Base-by-base conservation (phyloP, 1,140 invertebrate genomes). In the Bombus breviceps region DNA sequence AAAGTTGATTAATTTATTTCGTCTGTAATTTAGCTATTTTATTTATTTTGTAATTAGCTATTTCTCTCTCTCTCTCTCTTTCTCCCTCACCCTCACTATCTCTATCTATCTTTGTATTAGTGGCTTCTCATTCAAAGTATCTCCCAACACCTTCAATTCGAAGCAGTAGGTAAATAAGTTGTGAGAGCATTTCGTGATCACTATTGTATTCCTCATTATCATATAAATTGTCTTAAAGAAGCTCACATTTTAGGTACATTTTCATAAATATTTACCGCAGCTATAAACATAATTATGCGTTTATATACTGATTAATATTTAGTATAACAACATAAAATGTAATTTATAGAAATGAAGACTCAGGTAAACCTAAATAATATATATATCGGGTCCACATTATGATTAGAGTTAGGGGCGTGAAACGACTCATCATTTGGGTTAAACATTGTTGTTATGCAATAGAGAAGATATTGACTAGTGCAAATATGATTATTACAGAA, bases 141-240 rank as follows among this genome's bases (percentile, higher is more conserved):
- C n/a, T 41, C 59, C n/a, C 25, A 25, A 32, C 28, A 25, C 47
- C 13, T 39, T 43, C 39, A 43, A 64, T 64, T 32, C 5, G n/a
- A 78, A 78, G 59, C 57, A 25, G 37, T 77, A 62, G 59, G 37
- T 41, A 77, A 77, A 41, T 41, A 77, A 64, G 8, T 64, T 41
- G 28, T 41, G 22, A 62, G 57, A 77, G 57, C 37, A 77, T 62
- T 77, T 77, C 53, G 37, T 22, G 75, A 62, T 41, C 41, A 37
- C 18, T 15, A 41, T 64, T 77, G 37, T 13, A 47, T 62, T n/a
- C 28, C 4, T n/a, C 37, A 76, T 59, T 62, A 22, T 22, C 22
- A 34, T 39, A 32, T 8, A 77, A 64, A 74, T 10, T 53, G 47
- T 34, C n/a, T 53, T 15, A 32, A 34, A 34, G 32, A 53, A 4